Evolutionary conservation across 2,888 invertebrate species (phyloP), one percentile per base, ranked within the genome.

Genomic region (Thymelicus sylvestris): DNA sequence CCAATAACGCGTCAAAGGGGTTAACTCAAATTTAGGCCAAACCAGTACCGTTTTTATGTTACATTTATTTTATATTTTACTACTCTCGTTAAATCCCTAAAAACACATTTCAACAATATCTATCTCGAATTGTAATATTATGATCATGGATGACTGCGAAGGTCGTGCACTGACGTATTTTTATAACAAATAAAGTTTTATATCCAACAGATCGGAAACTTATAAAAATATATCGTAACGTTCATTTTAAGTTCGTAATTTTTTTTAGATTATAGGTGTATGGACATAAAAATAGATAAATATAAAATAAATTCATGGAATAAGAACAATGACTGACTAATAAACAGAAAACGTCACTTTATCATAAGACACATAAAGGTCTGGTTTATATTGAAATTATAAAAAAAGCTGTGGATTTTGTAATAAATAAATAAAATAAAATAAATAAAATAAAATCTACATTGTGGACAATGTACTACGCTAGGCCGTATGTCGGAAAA

Each of bases 161-260:
- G 87, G 88, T 77, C 86, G 73, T 19, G 41, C 71, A 74, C 81
- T 89, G 89, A 90, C 88, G 88, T 82, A 87, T 79, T 85, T 84
- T 85, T 85, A 82, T 84, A 83, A 84, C 79, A 81, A 81, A 79
- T 77, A 75, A 77, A 79, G 73, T 84, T 90, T 90, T 89, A 90
- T 84, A 83, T 79, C 81, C 81, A 80, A 80, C 80, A 80, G 77
- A 86, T 89, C 83, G 85, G 83, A 86, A 89, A 85, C 87, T 80
- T 85, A 86, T 88, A 89, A 90, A 90, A 89, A 87, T 84, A 77
- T 74, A 67, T 70, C 72, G 74, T 74, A 73, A 72, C 72, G 69
- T 75, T 73, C 72, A 69, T 69, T 73, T 74, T 67, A 39, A 59
- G 69, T 64, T 69, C 69, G 41, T 69, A 69, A 68, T 57, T 47